phyloP scores from a whole-genome alignment of 2,797 vertebrate genomes.

The Cossypha polioptera region DNA sequence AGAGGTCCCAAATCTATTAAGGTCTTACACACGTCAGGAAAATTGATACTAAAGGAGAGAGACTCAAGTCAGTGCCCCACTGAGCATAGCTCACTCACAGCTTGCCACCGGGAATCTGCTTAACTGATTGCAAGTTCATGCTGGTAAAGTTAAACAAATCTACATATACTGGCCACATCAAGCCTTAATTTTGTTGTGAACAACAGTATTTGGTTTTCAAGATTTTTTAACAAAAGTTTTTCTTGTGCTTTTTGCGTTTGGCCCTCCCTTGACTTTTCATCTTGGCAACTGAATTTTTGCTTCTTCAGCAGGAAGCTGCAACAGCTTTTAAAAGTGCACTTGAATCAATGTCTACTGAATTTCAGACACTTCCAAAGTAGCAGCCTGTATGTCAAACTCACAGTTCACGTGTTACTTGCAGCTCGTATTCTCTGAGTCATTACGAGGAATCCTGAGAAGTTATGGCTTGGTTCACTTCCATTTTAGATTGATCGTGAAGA shows the following conservation, averaged over 20 bases:
- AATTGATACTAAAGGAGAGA: slow-evolving; percentile 32
- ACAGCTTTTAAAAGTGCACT: not conserved
- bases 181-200: not conserved
- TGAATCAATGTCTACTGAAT: not conserved
- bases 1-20: slow-evolving; percentile 55
- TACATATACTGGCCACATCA: not conserved
- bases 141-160: not conserved
- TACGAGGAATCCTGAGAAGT: not conserved
- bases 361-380: not conserved
- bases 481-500: slow-evolving; percentile 5
- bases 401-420: not conserved
- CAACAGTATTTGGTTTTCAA: not conserved
- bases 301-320: not conserved
- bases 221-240: not conserved
- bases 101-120: not conserved
- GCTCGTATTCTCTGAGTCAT: not conserved
- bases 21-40: not conserved
- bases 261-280: not conserved
- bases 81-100: not conserved
- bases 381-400: not conserved
- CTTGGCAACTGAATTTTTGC: not conserved
- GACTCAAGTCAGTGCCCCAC: not conserved
- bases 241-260: not conserved
- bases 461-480: not conserved
- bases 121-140: not conserved